Evolutionary conservation across 2,797 vertebrate genomes (phyloP).

Genomic region (Liasis olivaceus): DNA sequence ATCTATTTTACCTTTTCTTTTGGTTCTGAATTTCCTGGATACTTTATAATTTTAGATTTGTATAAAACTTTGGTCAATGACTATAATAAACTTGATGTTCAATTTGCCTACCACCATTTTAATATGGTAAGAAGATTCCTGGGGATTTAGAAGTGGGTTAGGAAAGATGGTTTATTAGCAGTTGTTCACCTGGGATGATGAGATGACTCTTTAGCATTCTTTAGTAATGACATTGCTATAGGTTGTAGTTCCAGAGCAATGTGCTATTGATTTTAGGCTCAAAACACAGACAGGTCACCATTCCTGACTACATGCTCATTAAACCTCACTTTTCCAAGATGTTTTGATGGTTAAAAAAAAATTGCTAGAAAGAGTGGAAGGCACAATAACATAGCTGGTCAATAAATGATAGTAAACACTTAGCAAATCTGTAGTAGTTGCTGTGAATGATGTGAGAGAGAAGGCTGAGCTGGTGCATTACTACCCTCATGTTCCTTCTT

Average conservation of each 20-base stretch:
- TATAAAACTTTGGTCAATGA: neutral
- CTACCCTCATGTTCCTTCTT: neutral
- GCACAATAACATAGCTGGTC: neutral
- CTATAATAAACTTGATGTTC: neutral
- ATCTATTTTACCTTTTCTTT: neutral
- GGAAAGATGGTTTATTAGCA: neutral
- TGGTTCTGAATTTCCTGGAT: neutral
- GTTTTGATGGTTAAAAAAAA: neutral
- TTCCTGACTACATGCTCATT: neutral
- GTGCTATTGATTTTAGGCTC: neutral
- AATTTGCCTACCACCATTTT: neutral
- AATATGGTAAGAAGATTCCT: neutral
- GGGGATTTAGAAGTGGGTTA: neutral
- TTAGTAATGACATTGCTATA: rapidly evolving
- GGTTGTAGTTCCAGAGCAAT: neutral
- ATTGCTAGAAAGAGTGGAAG: neutral
- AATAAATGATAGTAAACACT: neutral
- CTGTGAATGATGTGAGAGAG: neutral
- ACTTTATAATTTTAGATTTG: neutral
- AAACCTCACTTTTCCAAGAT: neutral
- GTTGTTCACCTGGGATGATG: neutral
- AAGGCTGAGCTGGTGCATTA: neutral
- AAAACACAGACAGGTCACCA: neutral
- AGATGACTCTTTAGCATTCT: neutral
- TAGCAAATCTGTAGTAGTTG: neutral